These are phyloP conservation scores for Melanophora roralis DNA, from an alignment of 2,888 invertebrate species.

Conservation along the genomic window DNA sequence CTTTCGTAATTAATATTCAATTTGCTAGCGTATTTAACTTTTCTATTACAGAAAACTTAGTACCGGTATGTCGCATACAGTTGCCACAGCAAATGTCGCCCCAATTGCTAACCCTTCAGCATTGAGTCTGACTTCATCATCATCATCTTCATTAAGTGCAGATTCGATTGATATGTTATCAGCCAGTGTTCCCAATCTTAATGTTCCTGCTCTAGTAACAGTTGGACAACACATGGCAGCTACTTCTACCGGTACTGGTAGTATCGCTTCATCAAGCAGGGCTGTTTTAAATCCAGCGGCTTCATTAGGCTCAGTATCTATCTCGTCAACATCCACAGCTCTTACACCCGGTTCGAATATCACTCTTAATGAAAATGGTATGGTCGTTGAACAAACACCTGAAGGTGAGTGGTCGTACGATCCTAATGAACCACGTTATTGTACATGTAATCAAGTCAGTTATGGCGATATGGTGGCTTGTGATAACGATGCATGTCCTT, in stretches of 20 bases:
- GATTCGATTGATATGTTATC: slow-evolving; percentile 70
- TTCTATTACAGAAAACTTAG: slow-evolving; percentile 68
- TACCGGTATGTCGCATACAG: slow-evolving; percentile 61
- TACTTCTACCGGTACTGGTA: slow-evolving; percentile 63
- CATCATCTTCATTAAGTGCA: slow-evolving; percentile 70
- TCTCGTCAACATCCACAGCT: slow-evolving; percentile 65
- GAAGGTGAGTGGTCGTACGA: slow-evolving; percentile 94
- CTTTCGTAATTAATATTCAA: background rate
- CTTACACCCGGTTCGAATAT: slow-evolving; percentile 67
- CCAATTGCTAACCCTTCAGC: slow-evolving; percentile 67
- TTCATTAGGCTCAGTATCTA: slow-evolving; percentile 63
- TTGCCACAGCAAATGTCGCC: slow-evolving; percentile 56
- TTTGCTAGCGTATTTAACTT: slow-evolving; percentile 37
- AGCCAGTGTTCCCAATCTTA: slow-evolving; percentile 49
- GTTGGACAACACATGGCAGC: slow-evolving; percentile 63
- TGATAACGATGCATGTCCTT: slow-evolving; percentile 97
- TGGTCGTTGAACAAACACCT: slow-evolving; percentile 76
- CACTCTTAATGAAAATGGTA: slow-evolving; percentile 70
- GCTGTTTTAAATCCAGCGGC: slow-evolving; percentile 52
- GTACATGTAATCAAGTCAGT: slow-evolving; percentile 97
- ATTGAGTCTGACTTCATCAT: slow-evolving; percentile 72
- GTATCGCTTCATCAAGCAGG: slow-evolving; percentile 56
- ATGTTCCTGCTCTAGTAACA: slow-evolving; percentile 46
- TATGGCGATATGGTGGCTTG: slow-evolving; percentile 99
- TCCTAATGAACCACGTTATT: slow-evolving; percentile 97